Conservation (phyloP, 2,888 invertebrate genomes). For the Ryuthela nishihirai region DNA sequence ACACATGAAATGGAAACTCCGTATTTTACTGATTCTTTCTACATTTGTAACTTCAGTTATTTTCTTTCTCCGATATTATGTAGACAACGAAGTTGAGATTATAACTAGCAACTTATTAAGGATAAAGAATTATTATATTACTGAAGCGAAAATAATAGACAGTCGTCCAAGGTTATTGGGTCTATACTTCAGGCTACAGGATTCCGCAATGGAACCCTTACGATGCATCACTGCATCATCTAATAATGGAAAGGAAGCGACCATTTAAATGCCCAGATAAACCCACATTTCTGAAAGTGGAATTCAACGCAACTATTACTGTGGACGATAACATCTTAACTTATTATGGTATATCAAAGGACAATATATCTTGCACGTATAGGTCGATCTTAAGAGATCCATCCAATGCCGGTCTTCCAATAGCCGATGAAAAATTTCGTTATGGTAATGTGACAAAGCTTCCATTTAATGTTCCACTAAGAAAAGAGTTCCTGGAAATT, state of each 20-base stretch:
- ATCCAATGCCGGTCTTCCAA: background rate
- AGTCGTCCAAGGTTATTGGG: constrained; percentile 1
- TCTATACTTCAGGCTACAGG: constrained; percentile 8
- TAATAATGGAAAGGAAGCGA: background rate
- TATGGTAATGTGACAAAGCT: constrained; percentile 1
- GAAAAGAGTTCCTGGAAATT: constrained; percentile 4
- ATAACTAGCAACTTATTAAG: too few relatives aligned
- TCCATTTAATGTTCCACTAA: constrained; percentile 7
- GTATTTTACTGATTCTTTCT: too few relatives aligned
- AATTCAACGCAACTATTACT: background rate
- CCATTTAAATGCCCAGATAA: background rate
- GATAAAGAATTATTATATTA: too few relatives aligned
- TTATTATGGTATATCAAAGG: too few relatives aligned
- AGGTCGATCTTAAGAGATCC: background rate
- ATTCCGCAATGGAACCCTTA: constrained; percentile 17
- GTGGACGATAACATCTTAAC: background rate
- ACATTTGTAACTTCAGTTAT: too few relatives aligned
- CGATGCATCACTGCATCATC: background rate
- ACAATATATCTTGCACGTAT: background rate
- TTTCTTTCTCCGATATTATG: too few relatives aligned
- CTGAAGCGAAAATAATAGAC: too few relatives aligned
- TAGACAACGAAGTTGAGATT: too few relatives aligned
- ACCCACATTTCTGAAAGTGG: background rate
- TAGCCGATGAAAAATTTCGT: constrained; percentile 1
- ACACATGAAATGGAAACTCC: too few relatives aligned